These are phyloP conservation scores for Monochamus saltuarius DNA, from an alignment of 1,140 invertebrate genomes.

Conservation along the genomic window DNA sequence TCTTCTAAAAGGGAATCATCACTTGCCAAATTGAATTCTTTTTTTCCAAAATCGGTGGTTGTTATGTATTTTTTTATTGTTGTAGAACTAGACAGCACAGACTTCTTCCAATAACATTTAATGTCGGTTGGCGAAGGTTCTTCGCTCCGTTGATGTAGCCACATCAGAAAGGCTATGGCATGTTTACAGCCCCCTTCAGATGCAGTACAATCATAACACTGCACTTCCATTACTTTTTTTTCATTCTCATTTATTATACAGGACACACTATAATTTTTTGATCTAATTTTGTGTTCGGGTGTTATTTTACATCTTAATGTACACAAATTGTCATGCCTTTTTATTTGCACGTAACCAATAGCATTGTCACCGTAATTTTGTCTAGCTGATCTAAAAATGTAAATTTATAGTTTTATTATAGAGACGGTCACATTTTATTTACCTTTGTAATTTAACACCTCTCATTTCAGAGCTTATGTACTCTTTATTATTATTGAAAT, in stretches of 20 bases:
- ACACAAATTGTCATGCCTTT: no score
- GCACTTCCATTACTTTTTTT: conserved; percentile 21
- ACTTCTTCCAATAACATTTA: conserved; percentile 48
- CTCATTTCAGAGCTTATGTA: no score
- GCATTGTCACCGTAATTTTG: conserved; percentile 32
- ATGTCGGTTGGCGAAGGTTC: conserved; percentile 44
- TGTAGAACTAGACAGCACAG: neutral
- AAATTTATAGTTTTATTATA: no score
- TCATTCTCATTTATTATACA: conserved; percentile 30
- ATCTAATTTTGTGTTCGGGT: conserved; percentile 37
- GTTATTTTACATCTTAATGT: conserved; percentile 36
- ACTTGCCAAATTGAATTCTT: no score
- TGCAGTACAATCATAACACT: conserved; percentile 39
- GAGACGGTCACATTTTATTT: no score
- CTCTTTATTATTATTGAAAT: no score
- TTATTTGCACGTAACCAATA: no score
- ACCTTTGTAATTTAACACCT: no score
- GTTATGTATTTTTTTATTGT: neutral
- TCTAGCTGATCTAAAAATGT: conserved; percentile 16
- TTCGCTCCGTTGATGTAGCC: conserved; percentile 47
- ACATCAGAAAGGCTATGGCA: conserved; percentile 48
- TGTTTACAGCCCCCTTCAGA: conserved; percentile 44
- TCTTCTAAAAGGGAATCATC: no score
- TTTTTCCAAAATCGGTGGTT: no score
- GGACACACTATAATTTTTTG: conserved; percentile 28